Evolutionary conservation across 2,113 vertebrate species (phyloP).

Genomic region (Cercopithecus mona): DNA sequence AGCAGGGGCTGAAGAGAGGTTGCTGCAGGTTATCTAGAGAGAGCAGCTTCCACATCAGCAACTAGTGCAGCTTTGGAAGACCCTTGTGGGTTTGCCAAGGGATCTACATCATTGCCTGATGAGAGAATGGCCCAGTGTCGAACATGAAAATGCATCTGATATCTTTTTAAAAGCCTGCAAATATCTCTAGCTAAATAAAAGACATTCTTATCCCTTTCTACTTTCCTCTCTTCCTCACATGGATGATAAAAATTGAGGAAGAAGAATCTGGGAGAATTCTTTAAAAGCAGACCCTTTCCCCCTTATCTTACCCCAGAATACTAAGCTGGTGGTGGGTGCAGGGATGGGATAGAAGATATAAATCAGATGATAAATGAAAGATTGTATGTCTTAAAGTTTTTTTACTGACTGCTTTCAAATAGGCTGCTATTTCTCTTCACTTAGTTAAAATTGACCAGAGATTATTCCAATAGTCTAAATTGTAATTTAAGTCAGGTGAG

Average conservation of each 20-base stretch:
- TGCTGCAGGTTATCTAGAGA: not conserved
- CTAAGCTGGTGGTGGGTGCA: not conserved
- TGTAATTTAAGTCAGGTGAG: not conserved
- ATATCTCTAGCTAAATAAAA: not conserved
- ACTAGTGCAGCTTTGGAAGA: not conserved
- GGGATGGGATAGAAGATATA: not conserved
- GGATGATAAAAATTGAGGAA: not conserved
- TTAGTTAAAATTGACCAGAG: no score
- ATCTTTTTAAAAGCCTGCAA: not conserved
- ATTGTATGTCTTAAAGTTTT: no score
- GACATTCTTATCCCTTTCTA: not conserved
- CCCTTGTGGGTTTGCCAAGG: not conserved
- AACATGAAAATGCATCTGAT: not conserved
- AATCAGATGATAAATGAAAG: not conserved
- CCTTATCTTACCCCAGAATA: no score
- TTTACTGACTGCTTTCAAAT: no score
- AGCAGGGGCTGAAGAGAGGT: not conserved
- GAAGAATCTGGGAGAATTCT: not conserved
- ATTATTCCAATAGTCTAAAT: no score
- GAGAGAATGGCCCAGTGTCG: not conserved
- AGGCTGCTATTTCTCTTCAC: no score
- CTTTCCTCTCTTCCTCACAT: not conserved
- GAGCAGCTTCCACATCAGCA: no score
- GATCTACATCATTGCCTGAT: not conserved
- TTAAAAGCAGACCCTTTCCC: not conserved